Conservation (phyloP, 2,888 invertebrate species). For the Mimumesa dahlbomi region DNA sequence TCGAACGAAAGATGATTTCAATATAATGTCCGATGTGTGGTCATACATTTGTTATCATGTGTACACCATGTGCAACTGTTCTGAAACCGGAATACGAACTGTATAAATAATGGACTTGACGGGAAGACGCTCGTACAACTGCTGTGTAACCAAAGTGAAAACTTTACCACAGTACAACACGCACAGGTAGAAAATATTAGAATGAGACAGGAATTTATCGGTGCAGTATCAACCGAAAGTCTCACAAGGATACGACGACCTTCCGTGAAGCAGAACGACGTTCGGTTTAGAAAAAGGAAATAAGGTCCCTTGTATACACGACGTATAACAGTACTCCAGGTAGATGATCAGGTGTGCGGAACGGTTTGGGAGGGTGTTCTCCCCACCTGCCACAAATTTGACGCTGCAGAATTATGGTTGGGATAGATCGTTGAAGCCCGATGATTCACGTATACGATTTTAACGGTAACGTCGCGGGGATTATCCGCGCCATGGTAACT, state of each 20-base stretch:
- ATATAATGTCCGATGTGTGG: background rate
- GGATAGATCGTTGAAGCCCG: too few species aligned
- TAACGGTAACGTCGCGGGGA: too few species aligned
- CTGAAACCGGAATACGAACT: background rate
- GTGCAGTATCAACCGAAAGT: background rate
- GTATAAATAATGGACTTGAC: background rate
- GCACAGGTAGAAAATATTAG: background rate
- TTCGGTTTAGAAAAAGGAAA: slow-evolving; percentile 33
- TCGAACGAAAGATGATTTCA: slow-evolving; percentile 3
- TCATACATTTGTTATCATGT: background rate
- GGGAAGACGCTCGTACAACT: background rate
- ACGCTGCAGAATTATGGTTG: too few species aligned
- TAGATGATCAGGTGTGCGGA: slow-evolving; percentile 62
- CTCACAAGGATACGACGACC: background rate
- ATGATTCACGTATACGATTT: too few species aligned
- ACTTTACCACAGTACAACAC: background rate
- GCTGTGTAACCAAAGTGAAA: background rate
- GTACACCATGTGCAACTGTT: background rate
- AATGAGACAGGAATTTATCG: background rate
- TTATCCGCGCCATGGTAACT: background rate
- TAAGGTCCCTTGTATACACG: slow-evolving; percentile 19
- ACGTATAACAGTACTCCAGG: slow-evolving; percentile 53
- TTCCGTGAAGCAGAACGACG: slow-evolving; percentile 19
- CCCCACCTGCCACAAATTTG: slow-evolving; percentile 56
- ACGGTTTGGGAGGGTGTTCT: slow-evolving; percentile 40